These are phyloP conservation scores for Metopia argyrocephala DNA, from an alignment of 2,888 invertebrate species.

Conservation along the genomic window DNA sequence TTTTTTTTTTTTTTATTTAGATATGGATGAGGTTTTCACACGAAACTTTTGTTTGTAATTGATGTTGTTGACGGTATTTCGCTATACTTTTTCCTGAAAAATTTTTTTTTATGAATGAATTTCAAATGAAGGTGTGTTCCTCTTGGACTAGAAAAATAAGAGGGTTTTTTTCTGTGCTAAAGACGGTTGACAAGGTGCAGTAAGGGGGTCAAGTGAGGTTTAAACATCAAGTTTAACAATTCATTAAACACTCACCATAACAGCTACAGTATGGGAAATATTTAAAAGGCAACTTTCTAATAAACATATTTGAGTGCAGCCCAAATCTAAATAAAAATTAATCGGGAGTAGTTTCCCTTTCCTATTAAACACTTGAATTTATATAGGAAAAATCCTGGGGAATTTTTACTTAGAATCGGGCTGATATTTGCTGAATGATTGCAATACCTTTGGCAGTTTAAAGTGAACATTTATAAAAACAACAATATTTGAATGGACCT, in stretches of 20 bases:
- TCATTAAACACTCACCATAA: conserved; percentile 36
- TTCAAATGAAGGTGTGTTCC: conserved; percentile 57
- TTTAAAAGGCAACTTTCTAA: neutral
- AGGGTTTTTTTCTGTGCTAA: conserved; percentile 6
- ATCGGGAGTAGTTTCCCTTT: too few relatives aligned
- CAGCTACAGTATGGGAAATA: neutral
- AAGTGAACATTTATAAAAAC: too few relatives aligned
- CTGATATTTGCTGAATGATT: too few relatives aligned
- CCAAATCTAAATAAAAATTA: too few relatives aligned
- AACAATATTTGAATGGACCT: too few relatives aligned
- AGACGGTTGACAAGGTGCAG: conserved; percentile 11
- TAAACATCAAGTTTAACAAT: conserved; percentile 41
- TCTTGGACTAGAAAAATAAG: conserved; percentile 29
- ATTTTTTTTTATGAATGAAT: conserved; percentile 54
- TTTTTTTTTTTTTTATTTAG: conserved; percentile 16
- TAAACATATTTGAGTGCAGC: neutral
- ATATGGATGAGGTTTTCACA: conserved; percentile 56
- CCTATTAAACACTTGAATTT: too few relatives aligned
- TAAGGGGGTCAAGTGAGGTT: conserved; percentile 15
- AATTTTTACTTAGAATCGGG: too few relatives aligned
- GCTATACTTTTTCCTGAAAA: conserved; percentile 30
- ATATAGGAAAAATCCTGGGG: too few relatives aligned
- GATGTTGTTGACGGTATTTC: neutral
- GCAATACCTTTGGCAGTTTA: too few relatives aligned
- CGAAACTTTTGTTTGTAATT: conserved; percentile 37